Conservation (phyloP, 2,113 vertebrate species). For the Equus przewalskii region DNA sequence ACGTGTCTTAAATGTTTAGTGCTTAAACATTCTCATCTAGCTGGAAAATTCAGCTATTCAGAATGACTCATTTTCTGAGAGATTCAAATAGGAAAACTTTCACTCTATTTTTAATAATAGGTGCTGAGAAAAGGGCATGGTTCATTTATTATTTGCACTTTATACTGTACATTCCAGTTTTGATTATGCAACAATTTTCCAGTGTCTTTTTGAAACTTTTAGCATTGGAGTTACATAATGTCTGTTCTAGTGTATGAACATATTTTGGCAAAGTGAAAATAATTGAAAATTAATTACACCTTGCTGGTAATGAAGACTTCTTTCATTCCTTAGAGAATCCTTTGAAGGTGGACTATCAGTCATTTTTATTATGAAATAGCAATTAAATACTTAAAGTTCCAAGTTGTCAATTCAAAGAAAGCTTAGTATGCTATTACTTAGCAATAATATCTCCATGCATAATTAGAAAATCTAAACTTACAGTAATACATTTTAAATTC, state of each 20-base stretch:
- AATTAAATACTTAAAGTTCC: constrained; percentile 71
- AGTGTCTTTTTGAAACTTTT: constrained; percentile 28
- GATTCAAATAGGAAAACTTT: constrained; percentile 47
- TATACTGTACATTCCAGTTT: neutral
- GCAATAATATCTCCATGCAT: neutral
- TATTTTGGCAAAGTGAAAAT: constrained; percentile 83
- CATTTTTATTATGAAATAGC: constrained; percentile 74
- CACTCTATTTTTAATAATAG: constrained; percentile 70
- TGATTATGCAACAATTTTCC: constrained; percentile 58
- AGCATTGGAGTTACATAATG: constrained; percentile 79
- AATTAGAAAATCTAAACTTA: constrained; percentile 54
- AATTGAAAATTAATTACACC: constrained; percentile 84
- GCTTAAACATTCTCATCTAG: constrained; percentile 47
- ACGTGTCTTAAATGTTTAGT: neutral
- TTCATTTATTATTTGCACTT: constrained; percentile 64
- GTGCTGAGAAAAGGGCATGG: constrained; percentile 49
- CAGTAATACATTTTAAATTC: neutral
- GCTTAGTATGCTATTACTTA: neutral
- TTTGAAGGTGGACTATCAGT: constrained; percentile 69
- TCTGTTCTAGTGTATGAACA: constrained; percentile 78
- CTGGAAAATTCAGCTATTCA: constrained; percentile 36
- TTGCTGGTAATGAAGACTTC: constrained; percentile 77
- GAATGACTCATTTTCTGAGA: constrained; percentile 64
- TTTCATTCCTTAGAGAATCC: constrained; percentile 75
- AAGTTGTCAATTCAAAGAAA: constrained; percentile 56